Percentiles rank a stretch among this genome's conserved stretches.
phyloP scores from a whole-genome alignment of 2,888 invertebrate species.

The Phlogophora meticulosa region DNA sequence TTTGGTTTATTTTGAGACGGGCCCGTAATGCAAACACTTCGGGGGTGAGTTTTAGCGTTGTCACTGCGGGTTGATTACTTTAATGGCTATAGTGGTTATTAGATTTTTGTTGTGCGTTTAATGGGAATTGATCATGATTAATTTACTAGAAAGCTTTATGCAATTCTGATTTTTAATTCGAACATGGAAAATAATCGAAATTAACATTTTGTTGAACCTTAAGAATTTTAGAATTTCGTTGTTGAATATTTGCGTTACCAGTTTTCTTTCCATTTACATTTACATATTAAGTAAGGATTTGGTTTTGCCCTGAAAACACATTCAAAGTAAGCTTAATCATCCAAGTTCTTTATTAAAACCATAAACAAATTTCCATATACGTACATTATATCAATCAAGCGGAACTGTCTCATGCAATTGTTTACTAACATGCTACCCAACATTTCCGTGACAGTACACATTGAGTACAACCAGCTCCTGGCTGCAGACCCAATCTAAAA shows the following conservation, averaged over 20 bases:
- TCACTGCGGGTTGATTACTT: constrained; percentile 84
- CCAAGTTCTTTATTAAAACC: constrained; percentile 17
- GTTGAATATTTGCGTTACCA: background rate
- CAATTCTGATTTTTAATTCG: constrained; percentile 6
- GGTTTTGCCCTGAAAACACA: background rate
- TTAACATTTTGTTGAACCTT: background rate
- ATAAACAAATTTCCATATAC: constrained; percentile 41
- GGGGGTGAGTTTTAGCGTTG: constrained; percentile 83
- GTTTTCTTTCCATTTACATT: background rate
- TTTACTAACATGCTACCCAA: constrained; percentile 66
- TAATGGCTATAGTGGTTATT: constrained; percentile 72
- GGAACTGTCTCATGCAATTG: constrained; percentile 65
- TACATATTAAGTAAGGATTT: background rate
- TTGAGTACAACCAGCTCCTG: constrained; percentile 53
- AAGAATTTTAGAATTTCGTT: background rate
- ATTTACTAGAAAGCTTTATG: constrained; percentile 51
- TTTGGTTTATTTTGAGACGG: constrained; percentile 88
- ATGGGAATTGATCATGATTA: constrained; percentile 65
- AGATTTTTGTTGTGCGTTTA: constrained; percentile 69
- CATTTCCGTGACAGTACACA: constrained; percentile 65
- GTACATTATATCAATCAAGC: constrained; percentile 59
- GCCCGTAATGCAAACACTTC: constrained; percentile 85
- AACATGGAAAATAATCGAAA: background rate
- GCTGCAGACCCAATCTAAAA: constrained; percentile 15
- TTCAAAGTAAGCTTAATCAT: background rate